Base-by-base conservation (phyloP, 2,113 vertebrate species). In the Sapajus apella region DNA sequence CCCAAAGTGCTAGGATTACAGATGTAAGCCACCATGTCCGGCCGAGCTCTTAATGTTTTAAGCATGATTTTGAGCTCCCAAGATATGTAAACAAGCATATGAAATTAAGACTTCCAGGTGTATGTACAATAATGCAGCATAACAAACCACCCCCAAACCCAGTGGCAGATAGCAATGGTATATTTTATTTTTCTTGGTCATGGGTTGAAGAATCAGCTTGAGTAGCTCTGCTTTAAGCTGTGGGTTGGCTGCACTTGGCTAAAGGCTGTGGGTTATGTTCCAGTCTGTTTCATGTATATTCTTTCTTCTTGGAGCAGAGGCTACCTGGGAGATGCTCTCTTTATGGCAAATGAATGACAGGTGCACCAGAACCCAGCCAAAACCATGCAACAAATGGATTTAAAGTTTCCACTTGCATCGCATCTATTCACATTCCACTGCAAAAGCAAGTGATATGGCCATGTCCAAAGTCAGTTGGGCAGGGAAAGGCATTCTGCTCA, bases 291-390 rank as follows among this genome's bases (percentile, higher is more conserved):
- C 77, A 1, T 77, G 52, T 27, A 30, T 76, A 50, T 93, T 47
- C 68, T 45, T 64, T 93, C 75, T 93, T 14, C 32, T 20, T 91
- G 90, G 77, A 70, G 35, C 55, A 47, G 79, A 91, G 52, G 17
- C 83, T 72, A 16, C n/a, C 17, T 64, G 68, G n/a, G 86, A 61
- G 18, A 77, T 68, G 21, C 83, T 91, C 12, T 92, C 30, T 87
- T 84, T 50, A 50, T 73, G 61, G 87, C 77, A 64, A 47, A 64
- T 35, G 82, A 86, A 35, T 72, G 87, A 91, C 97, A 97, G 97
- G 92, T 96, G 94, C 80, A 68, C 40, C 47, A 58, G 91, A 77
- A 50, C 56, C 21, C 79, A 86, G 96, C 86, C 96, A 94, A 83
- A 91, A 66, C 37, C 95, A 89, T 43, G 91, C 87, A 86, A 4